These are phyloP conservation scores for Sitobion miscanthi DNA, from an alignment of 1,140 invertebrate genomes.

Conservation along the genomic window DNA sequence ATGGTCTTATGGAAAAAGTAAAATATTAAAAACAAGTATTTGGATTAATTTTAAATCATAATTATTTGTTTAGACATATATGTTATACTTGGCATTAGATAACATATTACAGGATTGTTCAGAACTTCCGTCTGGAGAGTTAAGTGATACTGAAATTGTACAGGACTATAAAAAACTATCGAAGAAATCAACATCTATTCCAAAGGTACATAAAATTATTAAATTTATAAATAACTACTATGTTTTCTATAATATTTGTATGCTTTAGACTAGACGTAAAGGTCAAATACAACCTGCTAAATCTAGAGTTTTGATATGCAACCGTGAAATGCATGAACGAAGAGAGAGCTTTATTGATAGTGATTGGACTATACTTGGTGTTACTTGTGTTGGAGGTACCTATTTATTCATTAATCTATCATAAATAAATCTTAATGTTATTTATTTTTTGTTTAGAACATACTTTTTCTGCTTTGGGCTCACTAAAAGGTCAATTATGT, in stretches of 20 bases:
- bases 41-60: background rate
- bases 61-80: conserved; percentile 68
- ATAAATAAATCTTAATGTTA: background rate
- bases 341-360: conserved; percentile 68
- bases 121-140: conserved; percentile 72
- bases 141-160: conserved; percentile 77
- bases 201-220: conserved; percentile 35
- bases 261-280: conserved; percentile 63
- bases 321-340: conserved; percentile 68
- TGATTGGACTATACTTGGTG: conserved; percentile 73
- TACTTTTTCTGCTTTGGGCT: conserved; percentile 71
- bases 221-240: background rate
- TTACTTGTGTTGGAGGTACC: conserved; percentile 67
- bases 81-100: conserved; percentile 78
- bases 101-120: conserved; percentile 81
- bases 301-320: conserved; percentile 69
- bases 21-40: conserved; percentile 28
- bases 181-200: conserved; percentile 63
- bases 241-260: background rate
- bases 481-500: conserved; percentile 70
- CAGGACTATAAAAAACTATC: conserved; percentile 81
- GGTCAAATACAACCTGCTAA: conserved; percentile 68
- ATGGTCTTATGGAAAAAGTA: conserved; percentile 51
- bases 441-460: conserved; percentile 64
- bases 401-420: conserved; percentile 56